Conservation (phyloP, 2,888 invertebrate genomes). For the Plagodis pulveraria region DNA sequence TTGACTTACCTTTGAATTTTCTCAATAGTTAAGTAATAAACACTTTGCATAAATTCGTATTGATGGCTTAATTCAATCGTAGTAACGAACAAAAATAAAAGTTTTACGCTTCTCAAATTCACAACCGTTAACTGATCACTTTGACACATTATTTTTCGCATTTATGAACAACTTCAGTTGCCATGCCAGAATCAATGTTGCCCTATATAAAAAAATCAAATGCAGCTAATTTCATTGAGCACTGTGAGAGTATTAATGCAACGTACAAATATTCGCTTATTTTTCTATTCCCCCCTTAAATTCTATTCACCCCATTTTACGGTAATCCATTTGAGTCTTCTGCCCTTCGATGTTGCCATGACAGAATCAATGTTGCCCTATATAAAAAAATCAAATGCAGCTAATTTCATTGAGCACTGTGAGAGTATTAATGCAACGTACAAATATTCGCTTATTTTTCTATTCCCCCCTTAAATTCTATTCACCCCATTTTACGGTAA, state of each 20-base stretch:
- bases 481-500: no score
- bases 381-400: no score
- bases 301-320: slow-evolving; percentile 1
- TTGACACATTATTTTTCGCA: not conserved
- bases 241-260: not conserved
- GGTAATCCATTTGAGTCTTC: no score
- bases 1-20: not conserved
- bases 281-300: not conserved
- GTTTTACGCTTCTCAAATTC: not conserved
- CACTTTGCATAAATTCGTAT: not conserved
- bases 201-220: not conserved
- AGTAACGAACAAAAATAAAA: not conserved
- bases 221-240: not conserved
- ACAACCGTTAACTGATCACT: not conserved
- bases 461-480: no score
- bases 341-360: no score
- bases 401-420: no score
- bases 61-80: not conserved
- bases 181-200: not conserved
- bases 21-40: not conserved
- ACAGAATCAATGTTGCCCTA: no score
- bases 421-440: no score
- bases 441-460: no score
- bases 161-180: not conserved
- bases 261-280: not conserved